Base-by-base conservation (phyloP, 2,113 vertebrate genomes). In the Geococcyx californianus region DNA sequence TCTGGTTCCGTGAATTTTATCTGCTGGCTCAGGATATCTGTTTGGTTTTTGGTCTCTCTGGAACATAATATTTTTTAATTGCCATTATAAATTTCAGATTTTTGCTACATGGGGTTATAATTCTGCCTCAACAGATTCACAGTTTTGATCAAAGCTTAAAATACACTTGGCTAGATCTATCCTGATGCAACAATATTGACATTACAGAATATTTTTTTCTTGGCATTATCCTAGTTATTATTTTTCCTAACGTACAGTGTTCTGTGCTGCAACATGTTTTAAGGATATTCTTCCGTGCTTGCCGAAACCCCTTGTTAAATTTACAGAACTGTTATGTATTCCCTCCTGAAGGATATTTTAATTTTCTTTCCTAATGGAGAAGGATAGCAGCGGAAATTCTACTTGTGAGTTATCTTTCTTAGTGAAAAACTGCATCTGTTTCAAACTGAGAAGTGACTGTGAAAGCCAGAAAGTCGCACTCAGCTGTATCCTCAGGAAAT, bases 401-500 rank as follows among this genome's bases (percentile, higher is more conserved):
- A 29, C 91, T 96, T 80, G 75, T 0, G 6, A 95, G 83, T 95
- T 97, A 95, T 96, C 95, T 92, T 94, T 97, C 91, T 96, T 84
- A 36, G 89, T 96, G 96, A 97, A 97, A 92, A 96, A 96, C 93
- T 96, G 95, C 97, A 97, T 97, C 97, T 97, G 97, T 97, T 97
- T 75, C 28, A 72, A 94, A 82, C 95, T 84, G 94, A 97, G 87
- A 85, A 58, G 81, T 72, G 93, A 67, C 63, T 93, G 63, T 87
- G 84, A 87, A 68, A 95, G 97, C 97, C 97, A 97, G 95, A 95
- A 96, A 97, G 87, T 59, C 6, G 3, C 92, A 63, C 92, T 97
- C 97, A 97, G 96, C 97, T 97, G 97, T 92, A 95, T 97, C 94
- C 96, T 97, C 95, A 95, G 97, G 97, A 97, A 97, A 96, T 1